A percentile compares a stretch with the other conserved stretches of the same genome.
Evolutionary conservation across 2,113 vertebrate genomes (phyloP).

Genomic region (Gobius niger): DNA sequence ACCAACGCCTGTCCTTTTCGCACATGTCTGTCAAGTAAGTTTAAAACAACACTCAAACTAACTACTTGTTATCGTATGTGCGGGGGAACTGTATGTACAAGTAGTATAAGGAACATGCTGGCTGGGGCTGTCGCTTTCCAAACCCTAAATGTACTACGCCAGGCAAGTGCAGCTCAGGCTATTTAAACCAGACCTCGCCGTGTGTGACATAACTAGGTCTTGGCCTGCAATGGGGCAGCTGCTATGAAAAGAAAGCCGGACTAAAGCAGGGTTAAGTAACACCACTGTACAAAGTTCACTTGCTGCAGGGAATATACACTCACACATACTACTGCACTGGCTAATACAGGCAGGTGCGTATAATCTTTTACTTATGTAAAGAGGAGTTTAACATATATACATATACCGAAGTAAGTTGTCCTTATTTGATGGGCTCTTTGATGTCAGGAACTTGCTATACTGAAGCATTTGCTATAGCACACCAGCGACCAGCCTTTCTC

Average conservation of each 20-base stretch:
- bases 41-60: conserved; percentile 19
- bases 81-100: conserved; percentile 22
- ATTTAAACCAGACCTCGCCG: conserved; percentile 6
- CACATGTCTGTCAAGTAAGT: conserved; percentile 37
- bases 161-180: neutral
- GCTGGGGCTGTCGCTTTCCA: conserved; percentile 14
- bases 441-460: neutral
- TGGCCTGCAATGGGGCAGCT: conserved; percentile 41
- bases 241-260: conserved; percentile 46
- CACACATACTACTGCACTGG: neutral
- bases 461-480: conserved; percentile 4
- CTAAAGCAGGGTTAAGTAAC: conserved; percentile 68
- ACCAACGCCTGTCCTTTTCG: conserved; percentile 22
- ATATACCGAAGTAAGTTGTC: too few species aligned
- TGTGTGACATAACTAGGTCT: conserved; percentile 59
- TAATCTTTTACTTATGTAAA: conserved; percentile 40
- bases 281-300: conserved; percentile 60
- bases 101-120: neutral
- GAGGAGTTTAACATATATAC: conserved; percentile 21
- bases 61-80: conserved; percentile 15
- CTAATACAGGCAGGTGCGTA: conserved; percentile 28
- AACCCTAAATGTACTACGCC: conserved; percentile 18
- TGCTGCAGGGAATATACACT: conserved; percentile 48
- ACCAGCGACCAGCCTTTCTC: conserved; percentile 27
- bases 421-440: neutral